These are phyloP conservation scores for Ochlodes sylvanus DNA, from an alignment of 2,888 invertebrate genomes.

Conservation along the genomic window DNA sequence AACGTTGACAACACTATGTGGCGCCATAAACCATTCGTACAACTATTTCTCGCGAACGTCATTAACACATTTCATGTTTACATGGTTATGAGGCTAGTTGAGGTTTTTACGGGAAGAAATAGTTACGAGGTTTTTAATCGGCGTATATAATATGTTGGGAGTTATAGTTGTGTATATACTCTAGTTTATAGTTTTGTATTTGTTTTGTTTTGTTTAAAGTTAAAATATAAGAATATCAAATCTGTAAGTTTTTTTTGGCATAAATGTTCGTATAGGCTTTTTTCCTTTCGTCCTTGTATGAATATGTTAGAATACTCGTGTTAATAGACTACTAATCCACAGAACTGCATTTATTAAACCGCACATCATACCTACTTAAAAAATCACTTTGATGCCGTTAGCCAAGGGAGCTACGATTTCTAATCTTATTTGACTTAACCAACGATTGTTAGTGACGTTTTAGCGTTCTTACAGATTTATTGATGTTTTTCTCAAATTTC, in stretches of 20 bases:
- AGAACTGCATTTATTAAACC: too few species aligned
- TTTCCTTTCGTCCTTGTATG: too few species aligned
- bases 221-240: too few species aligned
- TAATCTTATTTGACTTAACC: neutral
- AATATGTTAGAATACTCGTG: too few species aligned
- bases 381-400: neutral
- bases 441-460: slow-evolving; percentile 10
- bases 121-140: slow-evolving; percentile 9
- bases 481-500: slow-evolving; percentile 20
- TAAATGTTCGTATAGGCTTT: too few species aligned
- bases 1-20: neutral
- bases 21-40: slow-evolving; percentile 2
- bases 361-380: neutral
- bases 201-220: too few species aligned
- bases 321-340: too few species aligned
- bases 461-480: slow-evolving; percentile 20
- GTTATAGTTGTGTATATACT: neutral
- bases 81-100: slow-evolving; percentile 22
- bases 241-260: too few species aligned
- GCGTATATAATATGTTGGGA: neutral
- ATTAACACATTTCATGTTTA: slow-evolving; percentile 21
- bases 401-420: neutral
- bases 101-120: slow-evolving; percentile 25
- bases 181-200: too few species aligned
- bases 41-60: slow-evolving; percentile 12